Base-by-base conservation (phyloP, 2,888 invertebrate species). In the Pelosia muscerda region DNA sequence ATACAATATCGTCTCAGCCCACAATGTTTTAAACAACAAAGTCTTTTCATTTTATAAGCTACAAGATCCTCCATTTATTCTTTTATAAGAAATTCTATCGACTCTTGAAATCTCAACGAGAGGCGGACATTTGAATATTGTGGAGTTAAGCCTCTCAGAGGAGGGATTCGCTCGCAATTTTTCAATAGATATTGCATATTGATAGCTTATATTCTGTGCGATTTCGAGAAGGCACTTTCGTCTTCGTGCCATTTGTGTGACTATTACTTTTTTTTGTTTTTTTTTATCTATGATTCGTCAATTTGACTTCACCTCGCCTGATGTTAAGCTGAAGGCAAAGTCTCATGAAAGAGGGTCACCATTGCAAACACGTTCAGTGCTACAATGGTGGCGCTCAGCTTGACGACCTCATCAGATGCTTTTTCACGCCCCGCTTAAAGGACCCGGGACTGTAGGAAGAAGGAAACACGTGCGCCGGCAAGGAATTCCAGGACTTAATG, bases 41-140 rank as follows among this genome's bases (percentile, higher is more conserved):
- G 49, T 57, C 15, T 53, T 64, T 66, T 63, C 63, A 65, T 69
- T 72, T 60, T 63, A 75, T 74, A 72, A 76, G 67, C 65, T 66
- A 19, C 49, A 69, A 67, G 53, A 59, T 60, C 62, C 60, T 58
- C 58, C 66, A 66, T 60, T 67, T 23, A 71, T 78, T 75, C 60
- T 73, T 79, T 79, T 72, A 79, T 78, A 69, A 63, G 63, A 66
- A 68, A 65, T 63, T 72, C 69, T 71, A 77, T 78, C 68, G 34
- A 22, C 69, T 69, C 64, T n/a, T 67, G 23, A 55, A 73, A 81
- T 71, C 70, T 75, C 68, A 66, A 77, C 59, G 71, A 73, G 66
- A 66, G 75, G 70, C 67, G 62, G 72, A 63, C 72, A 77, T 80
- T 79, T 80, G 81, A 80, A 80, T 81, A 81, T 71, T 38, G 69